Percentiles rank a stretch among this genome's conserved stretches.
These are phyloP conservation scores for Diceros bicornis DNA, from an alignment of 2,797 vertebrate species.

Conservation along the genomic window DNA sequence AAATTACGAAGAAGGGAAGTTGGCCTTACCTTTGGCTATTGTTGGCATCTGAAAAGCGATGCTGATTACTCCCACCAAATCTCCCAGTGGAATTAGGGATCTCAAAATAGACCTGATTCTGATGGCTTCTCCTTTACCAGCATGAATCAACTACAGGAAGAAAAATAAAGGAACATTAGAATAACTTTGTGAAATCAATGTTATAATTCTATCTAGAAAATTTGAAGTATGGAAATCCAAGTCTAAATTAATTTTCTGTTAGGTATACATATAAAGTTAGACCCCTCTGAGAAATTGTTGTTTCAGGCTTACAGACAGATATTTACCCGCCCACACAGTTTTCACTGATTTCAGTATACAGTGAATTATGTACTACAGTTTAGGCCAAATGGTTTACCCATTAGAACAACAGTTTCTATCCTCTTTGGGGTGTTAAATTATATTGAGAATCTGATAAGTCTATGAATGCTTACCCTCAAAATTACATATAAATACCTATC, in stretches of 20 bases:
- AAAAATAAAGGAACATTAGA: constrained; percentile 63
- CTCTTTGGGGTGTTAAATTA: background rate
- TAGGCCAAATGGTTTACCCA: background rate
- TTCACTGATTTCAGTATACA: background rate
- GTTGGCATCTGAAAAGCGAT: constrained; percentile 97
- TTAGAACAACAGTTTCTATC: background rate
- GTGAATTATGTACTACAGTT: rapidly evolving
- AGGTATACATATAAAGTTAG: background rate
- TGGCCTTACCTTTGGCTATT: constrained; percentile 93
- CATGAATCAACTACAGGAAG: constrained; percentile 94
- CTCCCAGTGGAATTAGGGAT: constrained; percentile 96
- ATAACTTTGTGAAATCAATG: background rate
- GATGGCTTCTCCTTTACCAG: constrained; percentile 97
- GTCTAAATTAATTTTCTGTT: background rate
- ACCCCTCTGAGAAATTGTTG: background rate
- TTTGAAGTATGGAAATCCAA: background rate
- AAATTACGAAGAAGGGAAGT: background rate
- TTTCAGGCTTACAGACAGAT: background rate
- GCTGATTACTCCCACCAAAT: constrained; percentile 97
- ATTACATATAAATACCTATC: background rate
- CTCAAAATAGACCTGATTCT: constrained; percentile 97
- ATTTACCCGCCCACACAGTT: background rate
- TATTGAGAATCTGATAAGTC: background rate
- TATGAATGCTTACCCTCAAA: background rate
- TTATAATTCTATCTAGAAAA: background rate